A percentile compares a stretch with the other conserved stretches of the same genome.
Evolutionary conservation across 2,888 invertebrate genomes (phyloP).

Genomic region (Myopa tessellatipennis): DNA sequence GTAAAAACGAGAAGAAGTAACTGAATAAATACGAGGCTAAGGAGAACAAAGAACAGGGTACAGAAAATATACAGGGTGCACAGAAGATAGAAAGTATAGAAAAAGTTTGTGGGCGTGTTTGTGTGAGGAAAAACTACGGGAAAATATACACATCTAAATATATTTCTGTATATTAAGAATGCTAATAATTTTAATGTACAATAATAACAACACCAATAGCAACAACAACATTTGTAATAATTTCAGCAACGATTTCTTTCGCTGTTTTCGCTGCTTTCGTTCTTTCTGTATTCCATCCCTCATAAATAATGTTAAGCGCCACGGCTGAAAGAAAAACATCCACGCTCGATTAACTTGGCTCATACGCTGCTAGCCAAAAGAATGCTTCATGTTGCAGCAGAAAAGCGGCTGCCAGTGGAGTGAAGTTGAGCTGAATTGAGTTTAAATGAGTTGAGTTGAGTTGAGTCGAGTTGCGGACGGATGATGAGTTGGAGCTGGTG

Average conservation of each 20-base stretch:
- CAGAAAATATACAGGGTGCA: too few relatives aligned
- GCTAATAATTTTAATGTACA: constrained; percentile 1
- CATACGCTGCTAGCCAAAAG: constrained; percentile 43
- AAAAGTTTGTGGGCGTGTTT: too few relatives aligned
- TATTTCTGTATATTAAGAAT: too few relatives aligned
- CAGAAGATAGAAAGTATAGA: too few relatives aligned
- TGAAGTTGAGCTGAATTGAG: neutral
- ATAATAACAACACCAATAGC: constrained; percentile 43
- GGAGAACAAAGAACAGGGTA: too few relatives aligned
- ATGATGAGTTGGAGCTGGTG: neutral
- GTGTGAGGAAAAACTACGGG: too few relatives aligned
- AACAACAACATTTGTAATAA: constrained; percentile 50
- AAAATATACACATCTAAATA: too few relatives aligned
- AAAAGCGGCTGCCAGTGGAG: neutral
- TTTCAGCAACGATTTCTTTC: constrained; percentile 42
- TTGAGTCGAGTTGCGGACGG: neutral
- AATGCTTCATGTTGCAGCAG: constrained; percentile 8
- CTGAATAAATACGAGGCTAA: too few relatives aligned
- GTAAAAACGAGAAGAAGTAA: too few relatives aligned
- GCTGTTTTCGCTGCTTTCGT: too few relatives aligned
- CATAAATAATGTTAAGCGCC: constrained; percentile 68
- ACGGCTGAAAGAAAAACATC: constrained; percentile 67
- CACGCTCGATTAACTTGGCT: constrained; percentile 67
- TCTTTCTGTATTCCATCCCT: constrained; percentile 54
- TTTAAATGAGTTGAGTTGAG: neutral